These are phyloP conservation scores for Apocrypta bakeri DNA, from an alignment of 1,140 invertebrate species.

Conservation along the genomic window DNA sequence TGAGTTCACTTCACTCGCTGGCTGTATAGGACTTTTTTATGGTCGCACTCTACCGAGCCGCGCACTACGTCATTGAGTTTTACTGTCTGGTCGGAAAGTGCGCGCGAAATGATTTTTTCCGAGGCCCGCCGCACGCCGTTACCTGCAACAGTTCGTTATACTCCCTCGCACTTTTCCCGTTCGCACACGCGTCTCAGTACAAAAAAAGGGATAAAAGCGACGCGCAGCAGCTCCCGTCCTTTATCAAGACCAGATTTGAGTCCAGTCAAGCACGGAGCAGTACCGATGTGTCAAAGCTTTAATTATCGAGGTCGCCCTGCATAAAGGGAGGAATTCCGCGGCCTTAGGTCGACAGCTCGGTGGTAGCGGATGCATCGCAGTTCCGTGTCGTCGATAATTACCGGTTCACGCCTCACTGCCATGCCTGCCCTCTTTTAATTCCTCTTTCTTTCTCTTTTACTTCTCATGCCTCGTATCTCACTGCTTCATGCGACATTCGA, in stretches of 20 bases:
- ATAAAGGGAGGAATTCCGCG: neutral
- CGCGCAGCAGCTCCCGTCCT: neutral
- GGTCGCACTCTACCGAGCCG: constrained; percentile 52
- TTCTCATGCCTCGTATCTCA: constrained; percentile 18
- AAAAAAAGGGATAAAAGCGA: neutral
- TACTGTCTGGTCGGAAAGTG: constrained; percentile 54
- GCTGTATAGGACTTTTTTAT: constrained; percentile 56
- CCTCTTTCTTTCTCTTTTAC: neutral
- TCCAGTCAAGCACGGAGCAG: neutral
- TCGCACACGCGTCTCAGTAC: neutral
- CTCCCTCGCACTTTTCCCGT: neutral
- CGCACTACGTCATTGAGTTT: constrained; percentile 59
- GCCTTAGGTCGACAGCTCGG: constrained; percentile 3
- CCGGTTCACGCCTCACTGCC: constrained; percentile 54
- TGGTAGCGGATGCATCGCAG: neutral
- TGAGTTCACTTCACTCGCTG: constrained; percentile 52
- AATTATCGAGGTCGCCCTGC: constrained; percentile 1
- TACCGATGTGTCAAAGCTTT: constrained; percentile 23
- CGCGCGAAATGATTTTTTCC: constrained; percentile 45
- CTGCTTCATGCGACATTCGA: constrained; percentile 47
- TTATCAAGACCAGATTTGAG: constrained; percentile 6
- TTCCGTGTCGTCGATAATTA: constrained; percentile 57
- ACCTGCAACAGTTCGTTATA: constrained; percentile 29
- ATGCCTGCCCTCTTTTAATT: constrained; percentile 45
- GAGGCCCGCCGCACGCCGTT: neutral